Percentiles rank a stretch among this genome's conserved stretches.
Evolutionary conservation across 2,888 invertebrate genomes (phyloP).

Genomic region (Drosophila antonietae): DNA sequence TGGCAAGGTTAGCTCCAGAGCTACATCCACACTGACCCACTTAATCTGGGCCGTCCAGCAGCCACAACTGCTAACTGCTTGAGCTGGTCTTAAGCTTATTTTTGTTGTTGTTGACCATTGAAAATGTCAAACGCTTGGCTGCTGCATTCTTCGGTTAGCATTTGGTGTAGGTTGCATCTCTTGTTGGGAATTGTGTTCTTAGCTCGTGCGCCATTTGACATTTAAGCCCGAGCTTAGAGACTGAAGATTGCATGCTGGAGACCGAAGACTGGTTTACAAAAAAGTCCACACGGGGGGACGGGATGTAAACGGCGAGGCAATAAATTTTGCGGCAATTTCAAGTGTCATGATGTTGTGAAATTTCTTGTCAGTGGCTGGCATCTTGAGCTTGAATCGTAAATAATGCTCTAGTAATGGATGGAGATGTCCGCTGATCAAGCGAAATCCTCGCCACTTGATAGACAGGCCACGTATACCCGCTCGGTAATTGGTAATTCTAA

Average conservation of each 20-base stretch:
- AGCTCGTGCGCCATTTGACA: conserved; percentile 59
- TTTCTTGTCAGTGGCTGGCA: conserved; percentile 69
- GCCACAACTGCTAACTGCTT: neutral
- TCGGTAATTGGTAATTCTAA: conserved; percentile 54
- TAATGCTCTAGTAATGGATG: conserved; percentile 72
- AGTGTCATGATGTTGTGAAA: conserved; percentile 73
- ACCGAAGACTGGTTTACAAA: conserved; percentile 48
- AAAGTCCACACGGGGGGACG: conserved; percentile 10
- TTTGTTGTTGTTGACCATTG: conserved; percentile 17
- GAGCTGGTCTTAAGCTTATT: conserved; percentile 11
- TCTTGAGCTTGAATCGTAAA: conserved; percentile 79
- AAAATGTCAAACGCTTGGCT: conserved; percentile 55
- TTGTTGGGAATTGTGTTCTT: conserved; percentile 54
- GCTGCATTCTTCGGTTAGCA: conserved; percentile 47
- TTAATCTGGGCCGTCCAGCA: neutral
- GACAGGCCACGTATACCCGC: conserved; percentile 51
- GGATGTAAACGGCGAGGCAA: conserved; percentile 49
- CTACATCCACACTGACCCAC: conserved; percentile 55
- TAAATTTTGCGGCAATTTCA: conserved; percentile 69
- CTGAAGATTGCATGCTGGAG: conserved; percentile 21
- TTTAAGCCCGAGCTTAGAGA: conserved; percentile 38
- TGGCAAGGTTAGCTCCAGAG: conserved; percentile 63
- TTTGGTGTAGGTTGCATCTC: conserved; percentile 49
- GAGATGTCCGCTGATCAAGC: conserved; percentile 46
- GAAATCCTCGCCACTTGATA: conserved; percentile 50